Evolutionary conservation across 2,797 vertebrate genomes (phyloP).

Genomic region (Amblyraja radiata): DNA sequence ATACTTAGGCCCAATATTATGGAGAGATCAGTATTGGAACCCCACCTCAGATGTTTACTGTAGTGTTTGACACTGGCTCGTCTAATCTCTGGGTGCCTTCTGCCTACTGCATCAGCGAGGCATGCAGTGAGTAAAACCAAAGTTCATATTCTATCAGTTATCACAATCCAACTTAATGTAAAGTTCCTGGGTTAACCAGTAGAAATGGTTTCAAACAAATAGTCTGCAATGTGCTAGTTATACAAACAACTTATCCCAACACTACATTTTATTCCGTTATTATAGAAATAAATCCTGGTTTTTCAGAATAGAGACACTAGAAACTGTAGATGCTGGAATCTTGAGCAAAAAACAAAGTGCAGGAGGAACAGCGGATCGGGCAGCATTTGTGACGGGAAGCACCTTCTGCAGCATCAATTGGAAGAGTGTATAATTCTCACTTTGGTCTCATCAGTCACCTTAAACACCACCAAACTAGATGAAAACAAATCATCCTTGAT

Average conservation of each 20-base stretch:
- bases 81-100: conserved; percentile 69
- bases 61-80: conserved; percentile 69
- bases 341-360: too few relatives aligned
- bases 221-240: neutral
- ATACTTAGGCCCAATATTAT: conserved; percentile 61
- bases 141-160: neutral
- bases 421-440: too few relatives aligned
- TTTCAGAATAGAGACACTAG: too few relatives aligned
- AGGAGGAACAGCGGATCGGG: too few relatives aligned
- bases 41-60: conserved; percentile 65
- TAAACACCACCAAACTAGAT: too few relatives aligned
- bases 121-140: conserved; percentile 54
- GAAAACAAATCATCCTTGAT: too few relatives aligned
- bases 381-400: too few relatives aligned
- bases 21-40: conserved; percentile 60
- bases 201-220: neutral
- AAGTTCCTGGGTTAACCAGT: neutral
- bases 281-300: neutral
- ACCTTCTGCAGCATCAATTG: too few relatives aligned
- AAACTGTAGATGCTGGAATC: too few relatives aligned
- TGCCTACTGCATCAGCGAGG: conserved; percentile 63
- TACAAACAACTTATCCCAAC: neutral
- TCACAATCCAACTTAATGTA: neutral
- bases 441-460: too few relatives aligned
- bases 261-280: neutral